Evolutionary conservation across 2,797 vertebrate species (phyloP).

Genomic region (Rhinella marina): DNA sequence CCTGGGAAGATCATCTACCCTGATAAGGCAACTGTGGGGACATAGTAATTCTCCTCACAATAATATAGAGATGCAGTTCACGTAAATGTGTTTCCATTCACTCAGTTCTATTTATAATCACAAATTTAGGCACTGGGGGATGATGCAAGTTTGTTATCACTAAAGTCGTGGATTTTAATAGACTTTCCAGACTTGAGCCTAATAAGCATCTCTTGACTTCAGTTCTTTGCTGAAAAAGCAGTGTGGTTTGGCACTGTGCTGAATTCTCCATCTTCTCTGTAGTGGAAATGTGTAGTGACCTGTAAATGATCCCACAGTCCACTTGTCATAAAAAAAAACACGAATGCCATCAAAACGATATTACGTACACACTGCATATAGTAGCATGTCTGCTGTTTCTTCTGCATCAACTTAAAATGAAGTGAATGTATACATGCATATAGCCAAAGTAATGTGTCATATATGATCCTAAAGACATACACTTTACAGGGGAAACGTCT

Average conservation of each 20-base stretch:
- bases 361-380: conserved; percentile 37
- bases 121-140: conserved; percentile 42
- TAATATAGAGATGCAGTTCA: neutral
- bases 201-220: conserved; percentile 56
- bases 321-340: conserved; percentile 61
- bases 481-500: neutral
- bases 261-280: conserved; percentile 52
- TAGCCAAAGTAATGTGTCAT: conserved; percentile 1
- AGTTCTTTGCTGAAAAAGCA: conserved; percentile 48
- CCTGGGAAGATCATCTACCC: neutral
- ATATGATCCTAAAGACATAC: neutral
- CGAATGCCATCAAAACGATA: conserved; percentile 56
- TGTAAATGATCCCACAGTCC: conserved; percentile 59
- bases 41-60: conserved; percentile 2
- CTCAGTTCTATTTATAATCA: conserved; percentile 45
- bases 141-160: conserved; percentile 60
- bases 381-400: conserved; percentile 30
- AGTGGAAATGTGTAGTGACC: conserved; percentile 60
- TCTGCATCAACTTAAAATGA: conserved; percentile 21
- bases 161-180: conserved; percentile 55
- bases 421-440: neutral
- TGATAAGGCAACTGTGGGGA: neutral
- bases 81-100: conserved; percentile 40
- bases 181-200: conserved; percentile 56
- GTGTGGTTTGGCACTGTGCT: conserved; percentile 58